phyloP scores from a whole-genome alignment of 2,888 invertebrate species.

The Thymelicus acteon region DNA sequence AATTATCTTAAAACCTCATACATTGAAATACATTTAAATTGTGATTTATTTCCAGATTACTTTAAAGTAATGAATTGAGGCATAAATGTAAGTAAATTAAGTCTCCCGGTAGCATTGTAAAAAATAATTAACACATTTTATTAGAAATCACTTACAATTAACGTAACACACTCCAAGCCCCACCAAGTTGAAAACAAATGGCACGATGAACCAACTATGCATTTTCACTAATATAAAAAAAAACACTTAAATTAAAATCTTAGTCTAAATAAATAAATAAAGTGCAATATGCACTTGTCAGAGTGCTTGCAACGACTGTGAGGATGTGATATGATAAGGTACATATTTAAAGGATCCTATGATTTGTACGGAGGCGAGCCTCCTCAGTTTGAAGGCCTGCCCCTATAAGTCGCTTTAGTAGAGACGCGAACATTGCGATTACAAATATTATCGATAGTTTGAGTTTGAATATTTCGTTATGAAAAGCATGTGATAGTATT shows the following conservation, averaged over 20 bases:
- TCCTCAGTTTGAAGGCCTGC: conserved; percentile 77
- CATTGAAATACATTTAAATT: too few species aligned
- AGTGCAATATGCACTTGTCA: conserved; percentile 38
- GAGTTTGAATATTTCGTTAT: background rate
- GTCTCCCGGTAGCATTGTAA: too few species aligned
- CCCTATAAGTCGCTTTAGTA: conserved; percentile 70
- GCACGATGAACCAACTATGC: conserved; percentile 55
- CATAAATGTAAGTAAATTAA: too few species aligned
- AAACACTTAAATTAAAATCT: conserved; percentile 33
- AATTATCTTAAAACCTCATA: too few species aligned
- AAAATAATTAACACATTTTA: background rate
- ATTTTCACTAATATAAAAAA: conserved; percentile 55
- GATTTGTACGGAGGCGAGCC: conserved; percentile 74
- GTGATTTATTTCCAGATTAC: too few species aligned
- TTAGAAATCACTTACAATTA: conserved; percentile 66
- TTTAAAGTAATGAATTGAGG: too few species aligned
- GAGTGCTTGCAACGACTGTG: conserved; percentile 46
- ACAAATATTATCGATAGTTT: conserved; percentile 37
- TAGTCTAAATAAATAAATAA: conserved; percentile 52
- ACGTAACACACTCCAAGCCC: conserved; percentile 66
- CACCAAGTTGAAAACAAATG: conserved; percentile 52
- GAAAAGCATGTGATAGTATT: too few species aligned
- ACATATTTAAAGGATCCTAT: conserved; percentile 75
- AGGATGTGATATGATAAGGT: conserved; percentile 67
- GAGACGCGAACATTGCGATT: conserved; percentile 42